Evolutionary conservation across 2,888 invertebrate species (phyloP), one percentile per base, ranked within the genome.

Genomic region (Masnerella sp.): DNA sequence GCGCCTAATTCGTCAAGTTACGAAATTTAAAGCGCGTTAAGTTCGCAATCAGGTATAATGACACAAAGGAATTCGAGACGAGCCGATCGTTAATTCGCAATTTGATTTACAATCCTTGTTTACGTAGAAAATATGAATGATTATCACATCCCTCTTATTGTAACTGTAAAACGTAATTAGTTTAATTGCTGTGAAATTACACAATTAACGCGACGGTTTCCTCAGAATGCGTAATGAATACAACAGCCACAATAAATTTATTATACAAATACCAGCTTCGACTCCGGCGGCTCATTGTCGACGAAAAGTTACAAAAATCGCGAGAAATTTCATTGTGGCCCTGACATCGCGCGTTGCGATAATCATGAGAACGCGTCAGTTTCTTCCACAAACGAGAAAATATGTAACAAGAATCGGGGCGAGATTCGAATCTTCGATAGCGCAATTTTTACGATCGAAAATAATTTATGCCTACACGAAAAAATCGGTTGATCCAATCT

Each of bases 281-380:
- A 32, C 17, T 34, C 18, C 11, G 18, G 49, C 30, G 8, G 51
- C 32, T 47, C 7, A 9, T 45, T 9, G 25, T n/a, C 12, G 18
- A 42, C 12, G 34, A 14, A 40, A 25, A 20, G 38, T 52, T 36
- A 17, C 15, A 43, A 36, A 42, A 36, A 58, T 25, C 3, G 32
- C 32, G 40, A 40, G 54, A 40, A 32, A 59, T 68, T 68, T 15
- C 51, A 56, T 25, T 38, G 25, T 32, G 61, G 38, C 68, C 68
- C 38, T 69, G 68, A 61, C 68, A 69, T 45, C 45, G 54, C 59
- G 47, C 56, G 28, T 34, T 34, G 67, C 58, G 18, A 59, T 59
- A 59, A 59, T 52, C 43, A 59, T 68, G 59, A 45, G 51, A 59
- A 68, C 25, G 22, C 47, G 15, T 14, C 14, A 15, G 52, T 51